These are phyloP conservation scores for Drosophila yakuba DNA, from an alignment of 1,140 invertebrate species.

Conservation along the genomic window DNA sequence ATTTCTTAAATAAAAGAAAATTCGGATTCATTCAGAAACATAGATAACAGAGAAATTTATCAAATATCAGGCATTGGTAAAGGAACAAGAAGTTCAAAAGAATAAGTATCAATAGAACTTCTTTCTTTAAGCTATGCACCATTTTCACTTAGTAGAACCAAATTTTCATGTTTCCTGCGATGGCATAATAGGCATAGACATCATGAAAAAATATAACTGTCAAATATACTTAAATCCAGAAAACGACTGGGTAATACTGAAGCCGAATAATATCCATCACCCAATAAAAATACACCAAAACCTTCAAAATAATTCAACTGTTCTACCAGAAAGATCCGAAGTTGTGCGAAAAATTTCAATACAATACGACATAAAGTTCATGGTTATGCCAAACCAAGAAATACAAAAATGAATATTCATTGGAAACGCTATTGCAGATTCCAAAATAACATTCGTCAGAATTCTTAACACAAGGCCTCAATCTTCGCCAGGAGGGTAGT, in stretches of 20 bases:
- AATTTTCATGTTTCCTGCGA: not conserved
- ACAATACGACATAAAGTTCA: too few relatives aligned
- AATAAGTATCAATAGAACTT: not conserved
- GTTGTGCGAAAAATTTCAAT: too few relatives aligned
- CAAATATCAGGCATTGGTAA: not conserved
- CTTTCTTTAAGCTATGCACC: not conserved
- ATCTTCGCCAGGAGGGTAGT: too few relatives aligned
- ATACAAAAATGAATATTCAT: too few relatives aligned
- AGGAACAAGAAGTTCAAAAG: not conserved
- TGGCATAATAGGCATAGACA: not conserved
- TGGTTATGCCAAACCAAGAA: too few relatives aligned
- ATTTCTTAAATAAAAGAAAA: slow-evolving; percentile 4
- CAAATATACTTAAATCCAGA: not conserved
- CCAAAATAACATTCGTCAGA: too few relatives aligned
- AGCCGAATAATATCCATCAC: not conserved
- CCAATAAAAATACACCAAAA: not conserved
- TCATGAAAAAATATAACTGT: not conserved
- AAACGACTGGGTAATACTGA: not conserved
- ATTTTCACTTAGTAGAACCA: not conserved
- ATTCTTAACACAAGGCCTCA: too few relatives aligned
- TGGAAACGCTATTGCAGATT: too few relatives aligned
- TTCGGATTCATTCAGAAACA: not conserved
- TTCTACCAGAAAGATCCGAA: not conserved
- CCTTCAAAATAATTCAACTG: not conserved
- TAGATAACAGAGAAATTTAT: slow-evolving; percentile 1